Base-by-base conservation (phyloP, 1,140 invertebrate species). In the Armadillidium nasatum region DNA sequence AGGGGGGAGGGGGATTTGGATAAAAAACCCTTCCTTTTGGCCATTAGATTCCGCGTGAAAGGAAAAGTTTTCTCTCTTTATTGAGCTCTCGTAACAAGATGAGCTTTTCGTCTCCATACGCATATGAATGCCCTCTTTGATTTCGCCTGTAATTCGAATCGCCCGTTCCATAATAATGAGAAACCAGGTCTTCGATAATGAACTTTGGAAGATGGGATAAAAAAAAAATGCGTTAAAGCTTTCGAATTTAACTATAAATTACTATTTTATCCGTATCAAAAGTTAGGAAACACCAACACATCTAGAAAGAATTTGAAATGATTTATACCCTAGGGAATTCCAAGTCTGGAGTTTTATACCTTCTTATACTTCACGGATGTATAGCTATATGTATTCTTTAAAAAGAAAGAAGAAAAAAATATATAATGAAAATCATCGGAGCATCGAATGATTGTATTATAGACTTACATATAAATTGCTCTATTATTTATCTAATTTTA, bases 101-200 rank as follows among this genome's bases (percentile, higher is more conserved):
- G 50, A 60, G 50, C 50, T 19, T 60, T 60, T 60, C 50, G 50
- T 60, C 50, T 60, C 50, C 50, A 60, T 60, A 4, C 50, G 50
- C 50, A 60, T 60, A 60, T 60, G 50, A 60, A 60, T 60, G 50
- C 19, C 50, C 50, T 60, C 50, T 60, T 60, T 60, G 50, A 60
- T 60, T 60, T 19, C 50, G 50, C 50, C 19, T 7, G 50, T 60
- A 60, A 60, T 60, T 60, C 50, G 50, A 60, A 60, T 60, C 50
- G 50, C 50, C 50, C 50, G 50, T 19, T 60, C 50, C 7, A 50
- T 60, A 60, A 60, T 60, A 60, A 60, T 50, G 46, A 50, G 46
- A 50, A 50, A 50, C 9, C 46, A 50, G 46, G 46, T 50, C 46
- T 50, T 50, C 15, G 46, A 50, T 60, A 60, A 60, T 60, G 50